Evolutionary conservation across 1,140 invertebrate species (phyloP).

Genomic region (Copidosoma floridanum): DNA sequence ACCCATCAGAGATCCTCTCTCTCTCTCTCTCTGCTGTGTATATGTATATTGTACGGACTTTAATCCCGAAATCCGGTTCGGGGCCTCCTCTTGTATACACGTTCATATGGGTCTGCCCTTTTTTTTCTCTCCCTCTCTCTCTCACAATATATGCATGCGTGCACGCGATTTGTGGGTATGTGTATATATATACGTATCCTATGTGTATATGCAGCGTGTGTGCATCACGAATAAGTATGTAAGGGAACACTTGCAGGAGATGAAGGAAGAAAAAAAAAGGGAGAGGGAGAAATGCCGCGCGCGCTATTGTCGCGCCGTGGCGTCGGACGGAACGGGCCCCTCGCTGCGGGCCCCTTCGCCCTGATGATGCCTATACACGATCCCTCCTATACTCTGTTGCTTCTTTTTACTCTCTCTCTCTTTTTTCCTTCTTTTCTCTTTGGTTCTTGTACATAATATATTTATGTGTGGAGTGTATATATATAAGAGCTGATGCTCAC

Average conservation of each 20-base stretch:
- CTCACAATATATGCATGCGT: too few species aligned
- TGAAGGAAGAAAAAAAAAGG: neutral
- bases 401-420: neutral
- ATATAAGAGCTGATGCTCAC: neutral
- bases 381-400: too few species aligned
- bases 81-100: slow-evolving; percentile 15
- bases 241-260: too few species aligned
- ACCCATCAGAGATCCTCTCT: too few species aligned
- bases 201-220: too few species aligned
- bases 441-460: too few species aligned
- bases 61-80: slow-evolving; percentile 50
- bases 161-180: too few species aligned
- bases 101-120: too few species aligned
- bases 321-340: slow-evolving; percentile 30
- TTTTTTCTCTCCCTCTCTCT: too few species aligned
- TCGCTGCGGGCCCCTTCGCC: slow-evolving; percentile 26
- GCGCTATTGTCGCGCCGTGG: slow-evolving; percentile 41
- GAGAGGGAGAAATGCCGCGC: slow-evolving; percentile 5
- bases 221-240: too few species aligned
- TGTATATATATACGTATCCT: too few species aligned
- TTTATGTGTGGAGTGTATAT: too few species aligned
- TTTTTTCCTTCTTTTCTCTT: neutral
- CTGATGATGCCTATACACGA: neutral
- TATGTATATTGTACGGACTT: slow-evolving; percentile 30
- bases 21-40: neutral